phyloP scores from a whole-genome alignment of 2,888 invertebrate genomes.

The Ptychoptera contaminata region DNA sequence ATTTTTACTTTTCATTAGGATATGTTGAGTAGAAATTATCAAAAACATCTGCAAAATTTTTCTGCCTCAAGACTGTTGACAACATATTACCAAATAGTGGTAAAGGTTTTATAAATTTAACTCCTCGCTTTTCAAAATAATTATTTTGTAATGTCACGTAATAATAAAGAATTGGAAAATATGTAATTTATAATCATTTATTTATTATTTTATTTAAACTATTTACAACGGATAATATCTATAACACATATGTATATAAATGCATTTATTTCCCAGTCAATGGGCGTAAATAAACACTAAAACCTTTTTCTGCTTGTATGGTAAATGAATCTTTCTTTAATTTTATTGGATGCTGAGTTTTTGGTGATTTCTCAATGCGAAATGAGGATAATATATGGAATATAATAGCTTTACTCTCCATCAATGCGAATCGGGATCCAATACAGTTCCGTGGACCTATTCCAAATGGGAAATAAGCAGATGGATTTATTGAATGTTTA shows the following conservation, averaged over 20 bases:
- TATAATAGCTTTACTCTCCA: constrained; percentile 17
- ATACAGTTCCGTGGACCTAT: constrained; percentile 44
- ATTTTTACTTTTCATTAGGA: background rate
- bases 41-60: background rate
- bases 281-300: constrained; percentile 19
- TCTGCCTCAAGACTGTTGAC: background rate
- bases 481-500: constrained; percentile 29
- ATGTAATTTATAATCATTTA: too few species aligned
- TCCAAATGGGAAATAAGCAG: constrained; percentile 38
- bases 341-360: constrained; percentile 17
- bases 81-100: background rate
- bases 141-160: background rate
- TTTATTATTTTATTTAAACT: too few species aligned
- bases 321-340: constrained; percentile 16
- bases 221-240: too few species aligned
- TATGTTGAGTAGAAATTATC: background rate
- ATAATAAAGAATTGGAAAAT: constrained; percentile 1
- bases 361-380: constrained; percentile 14
- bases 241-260: too few species aligned
- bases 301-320: constrained; percentile 15
- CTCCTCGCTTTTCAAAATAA: constrained; percentile 1
- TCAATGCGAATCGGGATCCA: constrained; percentile 21
- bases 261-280: too few species aligned
- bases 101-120: constrained; percentile 1
- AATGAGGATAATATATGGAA: constrained; percentile 17